Percentiles rank a stretch among this genome's conserved stretches.
Conservation (phyloP, 2,113 vertebrate species). For the Neogale vison region DNA sequence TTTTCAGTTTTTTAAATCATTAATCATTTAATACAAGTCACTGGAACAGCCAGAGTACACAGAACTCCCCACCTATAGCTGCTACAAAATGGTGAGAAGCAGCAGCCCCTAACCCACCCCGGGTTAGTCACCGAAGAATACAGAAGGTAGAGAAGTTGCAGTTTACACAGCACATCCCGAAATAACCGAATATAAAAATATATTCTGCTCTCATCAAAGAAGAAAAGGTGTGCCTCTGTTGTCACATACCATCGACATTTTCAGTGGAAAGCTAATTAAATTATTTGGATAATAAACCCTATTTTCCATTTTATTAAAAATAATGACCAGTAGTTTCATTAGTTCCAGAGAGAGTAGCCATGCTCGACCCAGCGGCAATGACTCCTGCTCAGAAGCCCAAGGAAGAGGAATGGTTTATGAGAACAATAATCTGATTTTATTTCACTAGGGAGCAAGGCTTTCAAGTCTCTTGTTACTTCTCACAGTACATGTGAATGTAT, state of each 20-base stretch:
- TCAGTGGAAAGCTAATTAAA: not conserved
- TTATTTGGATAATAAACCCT: not conserved
- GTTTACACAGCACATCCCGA: not conserved
- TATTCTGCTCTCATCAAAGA: not conserved
- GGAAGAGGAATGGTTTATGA: not conserved
- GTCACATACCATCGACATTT: not conserved
- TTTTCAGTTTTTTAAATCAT: not conserved
- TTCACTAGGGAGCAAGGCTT: constrained; percentile 36
- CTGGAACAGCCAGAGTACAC: not conserved
- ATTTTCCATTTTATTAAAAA: constrained; percentile 29
- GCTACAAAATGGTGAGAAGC: constrained; percentile 55
- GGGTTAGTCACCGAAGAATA: constrained; percentile 50
- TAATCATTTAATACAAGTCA: not conserved
- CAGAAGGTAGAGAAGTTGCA: not conserved
- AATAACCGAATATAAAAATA: not conserved
- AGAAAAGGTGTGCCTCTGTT: not conserved
- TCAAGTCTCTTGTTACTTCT: constrained; percentile 44
- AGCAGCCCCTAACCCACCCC: constrained; percentile 49
- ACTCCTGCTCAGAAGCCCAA: not conserved
- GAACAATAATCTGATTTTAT: constrained; percentile 64
- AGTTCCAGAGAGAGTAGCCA: not conserved
- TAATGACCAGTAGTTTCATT: constrained; percentile 31
- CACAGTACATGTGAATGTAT: not conserved
- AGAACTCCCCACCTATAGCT: not conserved
- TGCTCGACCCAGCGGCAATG: not conserved